A percentile compares a stretch with the other conserved stretches of the same genome.
These are phyloP conservation scores for Cremastobaeus sp. DNA, from an alignment of 2,888 invertebrate species.

Conservation along the genomic window DNA sequence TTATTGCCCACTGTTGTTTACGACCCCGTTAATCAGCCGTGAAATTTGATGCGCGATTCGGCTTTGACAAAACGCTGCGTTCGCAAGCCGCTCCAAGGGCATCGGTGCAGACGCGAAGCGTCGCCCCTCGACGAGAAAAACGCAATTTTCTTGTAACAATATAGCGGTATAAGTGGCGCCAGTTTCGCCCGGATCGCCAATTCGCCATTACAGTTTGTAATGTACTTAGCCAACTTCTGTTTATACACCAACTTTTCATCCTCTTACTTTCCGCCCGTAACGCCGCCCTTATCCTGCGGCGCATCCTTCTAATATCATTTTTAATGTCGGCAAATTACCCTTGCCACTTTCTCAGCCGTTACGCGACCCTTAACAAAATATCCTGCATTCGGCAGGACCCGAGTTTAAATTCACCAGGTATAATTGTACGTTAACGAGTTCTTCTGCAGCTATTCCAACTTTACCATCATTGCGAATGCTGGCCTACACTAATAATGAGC, in stretches of 20 bases:
- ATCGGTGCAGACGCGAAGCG: conserved; percentile 62
- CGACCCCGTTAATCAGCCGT: conserved; percentile 24
- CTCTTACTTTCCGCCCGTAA: conserved; percentile 64
- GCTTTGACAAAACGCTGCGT: conserved; percentile 21
- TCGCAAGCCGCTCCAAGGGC: not conserved
- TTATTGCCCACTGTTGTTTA: conserved; percentile 29
- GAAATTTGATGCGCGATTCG: conserved; percentile 28
- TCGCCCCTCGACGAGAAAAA: conserved; percentile 71
- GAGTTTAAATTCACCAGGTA: not conserved
- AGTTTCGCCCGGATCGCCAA: conserved; percentile 67
- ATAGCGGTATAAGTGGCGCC: conserved; percentile 76
- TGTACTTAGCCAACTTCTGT: conserved; percentile 78
- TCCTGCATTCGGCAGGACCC: not conserved
- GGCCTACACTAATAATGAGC: no score
- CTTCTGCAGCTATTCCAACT: no score
- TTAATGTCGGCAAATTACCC: conserved; percentile 77
- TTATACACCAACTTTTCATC: conserved; percentile 77
- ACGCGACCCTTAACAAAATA: conserved; percentile 43
- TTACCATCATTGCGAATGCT: no score
- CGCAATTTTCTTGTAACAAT: conserved; percentile 77
- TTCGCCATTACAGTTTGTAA: conserved; percentile 78
- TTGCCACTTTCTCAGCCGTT: conserved; percentile 64
- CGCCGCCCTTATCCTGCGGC: conserved; percentile 70
- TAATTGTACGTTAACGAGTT: not conserved
- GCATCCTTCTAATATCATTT: conserved; percentile 75